Conservation (phyloP, 2,113 vertebrate genomes). For the Perognathus longimembris region DNA sequence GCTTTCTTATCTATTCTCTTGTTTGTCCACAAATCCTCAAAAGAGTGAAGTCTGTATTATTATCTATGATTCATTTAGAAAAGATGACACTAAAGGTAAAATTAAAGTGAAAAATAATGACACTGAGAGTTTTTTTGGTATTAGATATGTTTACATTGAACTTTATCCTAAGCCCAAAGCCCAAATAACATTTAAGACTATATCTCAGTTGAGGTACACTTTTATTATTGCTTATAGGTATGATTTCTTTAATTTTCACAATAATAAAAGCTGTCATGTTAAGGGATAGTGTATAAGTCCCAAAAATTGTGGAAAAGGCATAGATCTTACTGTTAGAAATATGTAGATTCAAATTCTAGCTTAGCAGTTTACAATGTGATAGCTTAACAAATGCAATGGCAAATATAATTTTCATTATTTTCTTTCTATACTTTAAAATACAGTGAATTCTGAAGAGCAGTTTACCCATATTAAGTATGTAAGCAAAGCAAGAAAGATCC, state of each 20-base stretch:
- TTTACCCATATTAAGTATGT: not conserved
- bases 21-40: not conserved
- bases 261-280: not conserved
- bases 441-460: not conserved
- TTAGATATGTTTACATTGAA: not conserved
- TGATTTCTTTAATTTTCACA: not conserved
- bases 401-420: not conserved
- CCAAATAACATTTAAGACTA: not conserved
- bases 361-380: not conserved
- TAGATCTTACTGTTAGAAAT: not conserved
- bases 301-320: not conserved
- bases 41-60: not conserved
- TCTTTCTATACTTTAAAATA: not conserved
- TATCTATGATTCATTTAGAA: not conserved
- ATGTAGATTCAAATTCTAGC: not conserved
- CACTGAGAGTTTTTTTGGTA: not conserved
- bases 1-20: not conserved
- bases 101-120: not conserved
- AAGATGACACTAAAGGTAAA: not conserved
- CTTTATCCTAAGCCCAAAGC: not conserved
- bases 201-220: not conserved
- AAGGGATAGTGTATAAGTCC: not conserved
- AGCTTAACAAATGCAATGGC: constrained; percentile 15
- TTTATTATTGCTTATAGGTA: not conserved
- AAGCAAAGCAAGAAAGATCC: not conserved